Conservation (phyloP, 2,113 vertebrate species). For the Dromas ardeola region DNA sequence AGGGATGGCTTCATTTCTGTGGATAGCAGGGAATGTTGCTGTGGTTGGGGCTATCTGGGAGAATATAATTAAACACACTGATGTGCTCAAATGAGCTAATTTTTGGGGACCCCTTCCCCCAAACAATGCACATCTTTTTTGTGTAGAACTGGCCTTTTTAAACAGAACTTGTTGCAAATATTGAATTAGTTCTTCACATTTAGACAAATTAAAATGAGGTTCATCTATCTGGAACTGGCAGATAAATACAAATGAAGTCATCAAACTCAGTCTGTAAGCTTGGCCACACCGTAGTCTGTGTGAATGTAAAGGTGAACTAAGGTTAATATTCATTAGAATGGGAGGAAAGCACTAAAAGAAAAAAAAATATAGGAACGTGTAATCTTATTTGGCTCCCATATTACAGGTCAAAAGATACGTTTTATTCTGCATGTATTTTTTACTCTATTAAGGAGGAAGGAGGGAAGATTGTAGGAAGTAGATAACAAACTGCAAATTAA, state of each 20-base stretch:
- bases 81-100: background rate
- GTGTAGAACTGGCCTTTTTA: background rate
- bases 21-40: background rate
- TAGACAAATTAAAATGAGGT: background rate
- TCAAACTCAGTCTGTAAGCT: background rate
- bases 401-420: background rate
- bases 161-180: background rate
- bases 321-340: background rate
- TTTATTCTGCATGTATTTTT: background rate
- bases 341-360: background rate
- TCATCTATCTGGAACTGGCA: background rate
- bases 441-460: background rate
- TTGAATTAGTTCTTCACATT: background rate
- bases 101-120: background rate
- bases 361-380: background rate
- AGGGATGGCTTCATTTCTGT: background rate
- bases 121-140: background rate
- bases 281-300: background rate
- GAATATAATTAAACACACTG: background rate
- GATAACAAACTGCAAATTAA: slow-evolving; percentile 31
- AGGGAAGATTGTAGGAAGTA: background rate
- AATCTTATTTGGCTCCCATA: background rate
- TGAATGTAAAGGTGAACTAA: background rate
- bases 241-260: background rate
- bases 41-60: background rate